Percentiles rank a stretch among this genome's conserved stretches.
Evolutionary conservation across 2,113 vertebrate species (phyloP).

Genomic region (Tenebrosternarchus preto): DNA sequence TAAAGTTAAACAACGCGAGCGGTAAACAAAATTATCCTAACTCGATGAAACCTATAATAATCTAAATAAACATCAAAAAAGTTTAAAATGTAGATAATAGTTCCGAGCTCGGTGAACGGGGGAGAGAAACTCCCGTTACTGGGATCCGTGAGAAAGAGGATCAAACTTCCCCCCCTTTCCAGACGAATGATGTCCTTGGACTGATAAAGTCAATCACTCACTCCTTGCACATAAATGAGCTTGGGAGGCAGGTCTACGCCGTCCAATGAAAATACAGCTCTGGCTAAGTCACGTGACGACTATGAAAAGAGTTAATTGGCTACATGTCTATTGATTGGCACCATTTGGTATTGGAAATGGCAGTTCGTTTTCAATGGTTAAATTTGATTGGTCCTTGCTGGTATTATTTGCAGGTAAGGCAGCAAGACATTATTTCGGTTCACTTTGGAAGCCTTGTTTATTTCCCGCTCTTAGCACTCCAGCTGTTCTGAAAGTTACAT

Average conservation of each 20-base stretch:
- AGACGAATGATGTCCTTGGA: conserved; percentile 91
- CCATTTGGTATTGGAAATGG: conserved; percentile 80
- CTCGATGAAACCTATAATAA: conserved; percentile 53
- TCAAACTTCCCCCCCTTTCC: conserved; percentile 86
- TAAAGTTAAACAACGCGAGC: conserved; percentile 53
- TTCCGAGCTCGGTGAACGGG: conserved; percentile 68
- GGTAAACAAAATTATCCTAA: neutral
- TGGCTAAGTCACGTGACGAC: conserved; percentile 78
- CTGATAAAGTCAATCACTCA: conserved; percentile 97
- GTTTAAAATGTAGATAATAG: conserved; percentile 66
- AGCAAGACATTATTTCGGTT: conserved; percentile 57
- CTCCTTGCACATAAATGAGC: conserved; percentile 89
- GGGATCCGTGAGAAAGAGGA: conserved; percentile 81
- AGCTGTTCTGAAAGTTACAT: conserved; percentile 49
- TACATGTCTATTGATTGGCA: conserved; percentile 79
- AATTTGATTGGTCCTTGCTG: conserved; percentile 81
- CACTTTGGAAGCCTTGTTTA: conserved; percentile 54
- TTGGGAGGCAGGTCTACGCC: conserved; percentile 82
- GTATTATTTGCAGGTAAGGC: conserved; percentile 80
- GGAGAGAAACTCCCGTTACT: conserved; percentile 77
- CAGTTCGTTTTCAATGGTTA: conserved; percentile 75
- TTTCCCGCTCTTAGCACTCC: conserved; percentile 49
- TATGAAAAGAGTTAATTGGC: conserved; percentile 77
- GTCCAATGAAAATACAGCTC: conserved; percentile 81
- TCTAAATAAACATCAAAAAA: conserved; percentile 56